phyloP scores from a whole-genome alignment of 64 coral and sea anemone genomes.

The Actinia equina region DNA sequence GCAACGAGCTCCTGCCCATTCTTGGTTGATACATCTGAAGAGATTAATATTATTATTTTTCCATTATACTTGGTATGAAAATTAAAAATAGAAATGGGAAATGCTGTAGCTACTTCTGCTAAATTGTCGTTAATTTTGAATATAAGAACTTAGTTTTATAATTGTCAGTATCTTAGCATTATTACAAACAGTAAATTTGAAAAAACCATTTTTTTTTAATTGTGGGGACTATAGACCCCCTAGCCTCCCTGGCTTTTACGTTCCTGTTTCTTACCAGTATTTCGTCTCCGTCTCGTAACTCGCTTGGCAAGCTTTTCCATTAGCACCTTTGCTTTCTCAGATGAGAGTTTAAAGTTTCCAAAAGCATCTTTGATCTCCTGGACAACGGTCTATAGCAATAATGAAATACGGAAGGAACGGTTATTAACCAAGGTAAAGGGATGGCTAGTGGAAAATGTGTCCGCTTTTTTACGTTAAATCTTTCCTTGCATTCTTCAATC shows the following conservation, averaged over 20 bases:
- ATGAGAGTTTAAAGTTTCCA: neutral
- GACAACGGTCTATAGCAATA: neutral
- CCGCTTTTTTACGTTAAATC: too few species aligned
- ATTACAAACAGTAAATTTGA: too few species aligned
- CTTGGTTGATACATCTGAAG: slow-evolving; percentile 41
- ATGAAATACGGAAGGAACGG: neutral
- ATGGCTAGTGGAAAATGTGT: neutral
- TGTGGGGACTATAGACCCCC: too few species aligned
- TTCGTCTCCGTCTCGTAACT: neutral
- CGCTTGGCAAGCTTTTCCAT: neutral
- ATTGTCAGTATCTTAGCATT: too few species aligned
- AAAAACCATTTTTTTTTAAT: neutral
- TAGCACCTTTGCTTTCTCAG: slow-evolving; percentile 7
- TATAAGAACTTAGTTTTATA: too few species aligned
- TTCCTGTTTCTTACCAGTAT: neutral
- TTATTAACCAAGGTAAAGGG: neutral
- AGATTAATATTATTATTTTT: neutral
- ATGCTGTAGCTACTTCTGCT: too few species aligned
- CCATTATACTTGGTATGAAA: too few species aligned
- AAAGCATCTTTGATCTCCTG: slow-evolving; percentile 9
- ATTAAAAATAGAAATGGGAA: too few species aligned
- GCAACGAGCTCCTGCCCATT: slow-evolving; percentile 46
- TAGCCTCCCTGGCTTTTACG: too few species aligned
- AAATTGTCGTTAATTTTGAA: too few species aligned
- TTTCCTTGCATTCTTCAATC: too few species aligned